Percentiles rank a stretch among this genome's conserved stretches.
These are phyloP conservation scores for Tipula helvola DNA, from an alignment of 2,888 invertebrate species.

Conservation along the genomic window DNA sequence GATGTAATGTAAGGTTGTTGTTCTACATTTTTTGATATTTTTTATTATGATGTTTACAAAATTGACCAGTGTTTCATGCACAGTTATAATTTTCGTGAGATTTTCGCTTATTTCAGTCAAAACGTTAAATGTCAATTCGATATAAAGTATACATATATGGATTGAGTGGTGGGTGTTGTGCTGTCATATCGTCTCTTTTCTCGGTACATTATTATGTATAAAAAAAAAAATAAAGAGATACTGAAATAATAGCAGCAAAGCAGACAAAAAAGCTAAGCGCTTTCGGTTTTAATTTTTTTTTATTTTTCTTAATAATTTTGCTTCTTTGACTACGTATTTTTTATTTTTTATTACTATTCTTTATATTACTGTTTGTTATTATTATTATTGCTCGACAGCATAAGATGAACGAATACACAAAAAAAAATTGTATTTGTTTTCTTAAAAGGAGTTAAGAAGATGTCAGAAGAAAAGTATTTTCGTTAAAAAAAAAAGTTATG, in stretches of 20 bases:
- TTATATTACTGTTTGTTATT: too few relatives aligned
- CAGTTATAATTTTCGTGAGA: too few relatives aligned
- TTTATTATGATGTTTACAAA: not conserved
- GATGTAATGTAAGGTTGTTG: not conserved
- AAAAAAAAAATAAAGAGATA: not conserved
- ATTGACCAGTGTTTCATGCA: not conserved
- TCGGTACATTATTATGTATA: too few relatives aligned
- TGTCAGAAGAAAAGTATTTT: not conserved
- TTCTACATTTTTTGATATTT: not conserved
- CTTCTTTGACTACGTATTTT: not conserved
- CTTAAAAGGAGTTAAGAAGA: not conserved
- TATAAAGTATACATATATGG: too few relatives aligned
- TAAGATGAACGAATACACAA: not conserved
- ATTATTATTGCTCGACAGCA: not conserved
- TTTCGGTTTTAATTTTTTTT: not conserved
- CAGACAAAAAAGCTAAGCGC: not conserved
- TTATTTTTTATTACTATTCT: not conserved
- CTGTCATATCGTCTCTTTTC: too few relatives aligned
- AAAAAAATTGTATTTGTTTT: not conserved
- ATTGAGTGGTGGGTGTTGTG: too few relatives aligned
- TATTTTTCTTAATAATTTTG: not conserved
- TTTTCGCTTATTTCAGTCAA: too few relatives aligned
- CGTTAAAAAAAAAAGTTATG: not conserved
- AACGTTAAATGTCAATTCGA: too few relatives aligned
- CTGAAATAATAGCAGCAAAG: not conserved